Evolutionary conservation across 1,140 invertebrate species (phyloP), one percentile per base, ranked within the genome.

Genomic region (Atta texana): DNA sequence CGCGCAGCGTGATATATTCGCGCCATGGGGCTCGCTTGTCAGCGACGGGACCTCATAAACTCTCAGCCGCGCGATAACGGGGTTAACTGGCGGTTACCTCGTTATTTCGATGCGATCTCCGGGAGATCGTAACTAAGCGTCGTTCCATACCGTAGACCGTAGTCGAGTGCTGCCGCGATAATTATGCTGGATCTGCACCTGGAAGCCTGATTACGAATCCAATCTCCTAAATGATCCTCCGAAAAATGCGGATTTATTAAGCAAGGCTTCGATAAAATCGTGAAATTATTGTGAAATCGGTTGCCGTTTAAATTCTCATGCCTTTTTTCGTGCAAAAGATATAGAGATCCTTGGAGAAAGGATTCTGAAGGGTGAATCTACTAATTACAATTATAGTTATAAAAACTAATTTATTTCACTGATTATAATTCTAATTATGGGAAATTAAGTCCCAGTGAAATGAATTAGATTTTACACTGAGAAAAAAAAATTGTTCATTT

Each of bases 1-100:
- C 87, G 49, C 75, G 39, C 49, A 44, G 39, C 87, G 84, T 94
- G 93, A 94, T 94, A 93, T 93, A 94, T 89, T 92, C 89, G 87
- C 91, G 91, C 90, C 92, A 89, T 92, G 93, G 91, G 93, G 91
- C 92, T 93, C 91, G 89, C 93, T 93, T 93, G 92, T 94, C 93
- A 92, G 88, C 93, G 91, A 84, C 69, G 66, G 88, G 75, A 90
- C 88, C 87, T 86, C 88, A 91, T 91, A 91, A 92, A 92, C 59
- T 87, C 81, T 63, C 8, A 84, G 88, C 85, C 82, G 68, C 71
- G 89, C 88, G 92, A 94, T 94, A 94, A 93, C 92, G 85, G 69
- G 90, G 89, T 91, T 91, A 91, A 90, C 81, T 76, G 63, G 64
- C 89, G 86, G 86, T 91, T 90, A 90, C 71, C 86, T 90, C 82